Conservation (phyloP, 2,888 invertebrate genomes). For the Dexiosoma caninum region DNA sequence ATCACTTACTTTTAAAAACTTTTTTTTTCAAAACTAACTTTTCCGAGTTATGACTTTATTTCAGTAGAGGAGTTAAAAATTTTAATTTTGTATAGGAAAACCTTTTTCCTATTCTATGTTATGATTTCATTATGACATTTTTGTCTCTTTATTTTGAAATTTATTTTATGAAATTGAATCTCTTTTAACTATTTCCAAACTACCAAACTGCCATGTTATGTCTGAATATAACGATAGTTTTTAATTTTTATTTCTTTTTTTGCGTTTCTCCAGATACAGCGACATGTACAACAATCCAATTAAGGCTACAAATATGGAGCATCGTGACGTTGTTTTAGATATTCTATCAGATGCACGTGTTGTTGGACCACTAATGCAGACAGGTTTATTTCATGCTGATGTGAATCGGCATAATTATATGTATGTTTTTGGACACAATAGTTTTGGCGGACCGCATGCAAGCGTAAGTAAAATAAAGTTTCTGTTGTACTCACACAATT, state of each 20-base stretch:
- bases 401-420: constrained; percentile 89
- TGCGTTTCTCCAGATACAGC: constrained; percentile 79
- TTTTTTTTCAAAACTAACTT: too few species aligned
- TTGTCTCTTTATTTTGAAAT: background rate
- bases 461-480: constrained; percentile 81
- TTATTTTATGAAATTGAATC: background rate
- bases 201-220: too few species aligned
- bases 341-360: constrained; percentile 93
- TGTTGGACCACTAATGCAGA: constrained; percentile 87
- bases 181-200: too few species aligned
- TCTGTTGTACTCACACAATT: background rate
- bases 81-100: too few species aligned
- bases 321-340: constrained; percentile 89
- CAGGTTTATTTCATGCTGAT: constrained; percentile 86
- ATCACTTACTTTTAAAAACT: too few species aligned
- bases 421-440: constrained; percentile 92
- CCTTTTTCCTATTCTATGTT: too few species aligned
- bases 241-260: constrained; percentile 17
- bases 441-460: constrained; percentile 86
- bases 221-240: background rate
- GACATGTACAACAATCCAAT: constrained; percentile 81
- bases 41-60: too few species aligned
- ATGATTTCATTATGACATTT: background rate
- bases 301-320: constrained; percentile 79
- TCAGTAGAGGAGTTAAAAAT: too few species aligned